Base-by-base conservation (phyloP, 2,888 invertebrate genomes). In the Abscondita cerata region DNA sequence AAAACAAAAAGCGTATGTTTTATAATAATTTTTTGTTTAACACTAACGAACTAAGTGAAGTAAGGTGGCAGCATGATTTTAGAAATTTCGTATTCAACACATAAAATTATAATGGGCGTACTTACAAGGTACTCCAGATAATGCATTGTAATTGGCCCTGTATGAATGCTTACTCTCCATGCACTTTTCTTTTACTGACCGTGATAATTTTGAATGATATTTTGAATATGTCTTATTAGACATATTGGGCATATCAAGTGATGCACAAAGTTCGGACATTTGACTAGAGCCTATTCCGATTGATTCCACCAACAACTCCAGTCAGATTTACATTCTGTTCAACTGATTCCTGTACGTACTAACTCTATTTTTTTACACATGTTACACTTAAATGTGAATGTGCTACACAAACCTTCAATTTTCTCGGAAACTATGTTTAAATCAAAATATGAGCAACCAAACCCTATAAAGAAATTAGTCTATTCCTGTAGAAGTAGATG, bases 131-230 rank as follows among this genome's bases (percentile, higher is more conserved):
- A 25, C 25, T 25, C 25, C 25, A 25, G 6, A 6, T 6, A 25
- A 57, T 57, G 51, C 5, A 40, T 33, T 52, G 16, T 15, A 6
- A 52, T 38, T 1, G 52, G n/a, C 19, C 16, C 41, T 36, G 52
- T 38, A 15, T 34, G 3, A 34, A 2, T 11, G 40, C 44, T 52
- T 11, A 36, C 2, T 12, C 11, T 36, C 13, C 11, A 12, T 36
- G 13, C 5, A 33, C 33, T 36, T 12, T 12, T 36, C 6, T 36
- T 2, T 12, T 6, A 12, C 11, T 12, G 36, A 4, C 11, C 3
- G 3, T 6, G 36, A 36, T 36, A 36, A 6, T 12, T 36, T 36
- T 12, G 3, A 12, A 36, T 36, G 36, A 36, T 36, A 36, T 36
- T 36, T 36, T 5, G 36, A 36, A 36, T 36, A 12, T 5, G 36